These are phyloP conservation scores for Prochilodus magdalenae DNA, from an alignment of 2,113 vertebrate species.

Conservation along the genomic window DNA sequence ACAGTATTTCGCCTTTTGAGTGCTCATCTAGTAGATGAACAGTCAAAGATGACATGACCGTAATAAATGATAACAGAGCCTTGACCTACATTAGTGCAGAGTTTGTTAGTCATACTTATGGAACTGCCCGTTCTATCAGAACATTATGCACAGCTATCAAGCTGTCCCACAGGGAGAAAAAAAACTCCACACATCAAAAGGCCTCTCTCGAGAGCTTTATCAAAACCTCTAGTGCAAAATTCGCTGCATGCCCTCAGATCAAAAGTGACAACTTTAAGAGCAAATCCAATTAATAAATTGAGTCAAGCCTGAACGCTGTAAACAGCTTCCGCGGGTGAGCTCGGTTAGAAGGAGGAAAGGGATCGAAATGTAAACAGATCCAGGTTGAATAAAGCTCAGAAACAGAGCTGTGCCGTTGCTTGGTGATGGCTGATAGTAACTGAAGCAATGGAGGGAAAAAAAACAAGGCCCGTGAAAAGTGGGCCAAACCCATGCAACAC, in stretches of 20 bases:
- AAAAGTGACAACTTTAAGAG: not conserved
- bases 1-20: not conserved
- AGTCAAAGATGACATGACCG: not conserved
- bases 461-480: constrained; percentile 37
- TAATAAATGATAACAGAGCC: not conserved
- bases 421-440: constrained; percentile 44
- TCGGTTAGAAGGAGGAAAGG: constrained; percentile 21
- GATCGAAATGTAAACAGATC: constrained; percentile 36
- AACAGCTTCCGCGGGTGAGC: not conserved
- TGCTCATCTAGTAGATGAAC: not conserved
- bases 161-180: not conserved
- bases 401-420: constrained; percentile 33
- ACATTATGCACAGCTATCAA: not conserved
- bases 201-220: not conserved
- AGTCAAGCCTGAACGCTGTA: not conserved
- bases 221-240: not conserved
- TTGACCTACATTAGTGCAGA: not conserved
- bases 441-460: constrained; percentile 24
- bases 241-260: not conserved
- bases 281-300: constrained; percentile 32
- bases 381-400: constrained; percentile 23
- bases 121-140: not conserved
- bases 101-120: not conserved
- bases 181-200: not conserved
- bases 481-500: constrained; percentile 24